phyloP scores from a whole-genome alignment of 2,797 vertebrate species.

The Macropus fuliginosus region DNA sequence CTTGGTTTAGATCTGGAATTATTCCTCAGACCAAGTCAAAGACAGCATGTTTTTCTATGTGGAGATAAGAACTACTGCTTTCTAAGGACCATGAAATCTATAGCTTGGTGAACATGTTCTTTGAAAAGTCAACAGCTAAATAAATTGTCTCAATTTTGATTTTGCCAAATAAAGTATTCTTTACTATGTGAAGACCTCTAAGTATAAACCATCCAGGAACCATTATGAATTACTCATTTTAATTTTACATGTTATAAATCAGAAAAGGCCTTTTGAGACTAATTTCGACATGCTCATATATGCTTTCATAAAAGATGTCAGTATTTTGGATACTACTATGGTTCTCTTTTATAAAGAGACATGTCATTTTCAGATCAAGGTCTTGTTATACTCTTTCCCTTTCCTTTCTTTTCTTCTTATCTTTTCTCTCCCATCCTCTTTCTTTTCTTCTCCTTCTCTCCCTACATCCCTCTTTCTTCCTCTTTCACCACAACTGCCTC shows the following conservation, averaged over 20 bases:
- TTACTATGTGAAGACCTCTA: conserved; percentile 51
- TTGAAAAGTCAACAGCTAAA: conserved; percentile 31
- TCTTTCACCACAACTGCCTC: no score
- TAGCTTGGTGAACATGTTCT: neutral
- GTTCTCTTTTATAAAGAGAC: no score
- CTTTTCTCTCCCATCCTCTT: no score
- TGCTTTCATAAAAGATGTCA: no score
- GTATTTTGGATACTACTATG: no score
- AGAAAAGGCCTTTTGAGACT: conserved; percentile 18
- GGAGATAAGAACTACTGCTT: neutral
- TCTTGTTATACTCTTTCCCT: no score
- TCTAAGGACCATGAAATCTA: conserved; percentile 48
- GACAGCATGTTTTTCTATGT: conserved; percentile 52
- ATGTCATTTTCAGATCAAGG: no score
- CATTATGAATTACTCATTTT: neutral
- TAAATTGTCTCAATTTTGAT: neutral
- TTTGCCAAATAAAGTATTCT: neutral
- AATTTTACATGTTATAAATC: conserved; percentile 35
- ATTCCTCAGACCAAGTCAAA: conserved; percentile 54
- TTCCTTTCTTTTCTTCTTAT: no score
- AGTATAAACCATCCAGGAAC: neutral
- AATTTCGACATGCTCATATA: no score
- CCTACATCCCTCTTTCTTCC: no score
- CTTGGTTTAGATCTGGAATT: conserved; percentile 50
- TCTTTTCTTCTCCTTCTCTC: no score